phyloP scores from a whole-genome alignment of 2,113 vertebrate species.

The Turdus rufiventris region DNA sequence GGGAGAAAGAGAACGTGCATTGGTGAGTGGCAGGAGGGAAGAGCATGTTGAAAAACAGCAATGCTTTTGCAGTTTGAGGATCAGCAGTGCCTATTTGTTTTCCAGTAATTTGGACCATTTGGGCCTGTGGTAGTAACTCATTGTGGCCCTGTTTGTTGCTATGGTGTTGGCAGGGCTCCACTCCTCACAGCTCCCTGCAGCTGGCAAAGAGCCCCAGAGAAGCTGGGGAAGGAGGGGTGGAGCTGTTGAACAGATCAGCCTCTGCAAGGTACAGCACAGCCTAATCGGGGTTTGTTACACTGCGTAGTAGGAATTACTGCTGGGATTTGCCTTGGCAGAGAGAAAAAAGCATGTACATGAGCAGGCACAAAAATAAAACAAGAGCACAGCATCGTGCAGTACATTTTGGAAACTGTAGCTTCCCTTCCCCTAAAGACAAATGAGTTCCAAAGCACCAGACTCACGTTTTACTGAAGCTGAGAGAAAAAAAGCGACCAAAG shows the following conservation, averaged over 20 bases:
- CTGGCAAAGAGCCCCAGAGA: not conserved
- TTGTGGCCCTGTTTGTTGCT: not conserved
- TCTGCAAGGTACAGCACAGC: not conserved
- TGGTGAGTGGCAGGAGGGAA: not conserved
- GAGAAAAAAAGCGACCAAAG: not conserved
- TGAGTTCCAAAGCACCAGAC: not conserved
- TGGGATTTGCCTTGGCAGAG: slow-evolving; percentile 41
- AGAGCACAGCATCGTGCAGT: not conserved
- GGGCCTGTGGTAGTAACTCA: not conserved
- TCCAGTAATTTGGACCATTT: not conserved
- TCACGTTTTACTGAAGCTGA: not conserved
- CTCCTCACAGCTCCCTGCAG: not conserved
- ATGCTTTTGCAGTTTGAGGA: not conserved
- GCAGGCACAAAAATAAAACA: slow-evolving; percentile 11
- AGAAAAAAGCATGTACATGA: not conserved
- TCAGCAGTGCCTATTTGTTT: not conserved
- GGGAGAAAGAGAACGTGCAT: not conserved
- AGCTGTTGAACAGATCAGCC: not conserved
- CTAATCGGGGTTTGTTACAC: not conserved
- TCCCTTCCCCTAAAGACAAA: not conserved
- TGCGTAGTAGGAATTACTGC: slow-evolving; percentile 25
- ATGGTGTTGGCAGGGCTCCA: not conserved
- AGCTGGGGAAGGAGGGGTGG: not conserved
- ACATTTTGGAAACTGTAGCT: not conserved
- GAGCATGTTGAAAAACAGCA: not conserved